phyloP scores from a whole-genome alignment of 2,888 invertebrate species.

The Oligia latruncula region DNA sequence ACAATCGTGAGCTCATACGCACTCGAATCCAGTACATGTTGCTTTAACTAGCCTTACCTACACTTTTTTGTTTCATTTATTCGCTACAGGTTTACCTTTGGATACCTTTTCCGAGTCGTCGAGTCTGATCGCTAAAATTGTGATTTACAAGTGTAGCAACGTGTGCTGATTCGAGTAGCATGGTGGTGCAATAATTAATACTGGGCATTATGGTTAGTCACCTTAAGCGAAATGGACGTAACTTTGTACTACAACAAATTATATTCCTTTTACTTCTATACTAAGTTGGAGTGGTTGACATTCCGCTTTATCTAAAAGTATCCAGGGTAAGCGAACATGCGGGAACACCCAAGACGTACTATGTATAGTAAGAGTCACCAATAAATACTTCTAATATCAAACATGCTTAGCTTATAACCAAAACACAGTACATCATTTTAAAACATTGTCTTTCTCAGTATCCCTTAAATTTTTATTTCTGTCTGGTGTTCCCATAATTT shows the following conservation, averaged over 20 bases:
- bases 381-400: constrained; percentile 49
- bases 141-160: constrained; percentile 54
- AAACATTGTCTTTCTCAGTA: constrained; percentile 64
- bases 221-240: constrained; percentile 66
- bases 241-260: constrained; percentile 48
- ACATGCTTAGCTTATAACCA: constrained; percentile 64
- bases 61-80: background rate
- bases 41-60: constrained; percentile 19
- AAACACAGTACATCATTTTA: constrained; percentile 51
- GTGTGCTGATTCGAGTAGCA: constrained; percentile 68
- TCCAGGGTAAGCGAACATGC: constrained; percentile 70
- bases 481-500: constrained; percentile 66
- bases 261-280: constrained; percentile 40
- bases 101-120: background rate
- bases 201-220: constrained; percentile 77
- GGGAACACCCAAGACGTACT: constrained; percentile 68
- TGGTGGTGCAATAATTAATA: constrained; percentile 77
- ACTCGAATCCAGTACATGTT: constrained; percentile 60
- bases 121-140: background rate
- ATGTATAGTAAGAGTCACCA: constrained; percentile 54
- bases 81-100: background rate
- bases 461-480: constrained; percentile 40
- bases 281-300: constrained; percentile 45
- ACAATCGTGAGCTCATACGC: constrained; percentile 66
- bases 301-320: constrained; percentile 50